A percentile compares a stretch with the other conserved stretches of the same genome.
Evolutionary conservation across 2,888 invertebrate species (phyloP).

Genomic region (Oxytorus armatus): DNA sequence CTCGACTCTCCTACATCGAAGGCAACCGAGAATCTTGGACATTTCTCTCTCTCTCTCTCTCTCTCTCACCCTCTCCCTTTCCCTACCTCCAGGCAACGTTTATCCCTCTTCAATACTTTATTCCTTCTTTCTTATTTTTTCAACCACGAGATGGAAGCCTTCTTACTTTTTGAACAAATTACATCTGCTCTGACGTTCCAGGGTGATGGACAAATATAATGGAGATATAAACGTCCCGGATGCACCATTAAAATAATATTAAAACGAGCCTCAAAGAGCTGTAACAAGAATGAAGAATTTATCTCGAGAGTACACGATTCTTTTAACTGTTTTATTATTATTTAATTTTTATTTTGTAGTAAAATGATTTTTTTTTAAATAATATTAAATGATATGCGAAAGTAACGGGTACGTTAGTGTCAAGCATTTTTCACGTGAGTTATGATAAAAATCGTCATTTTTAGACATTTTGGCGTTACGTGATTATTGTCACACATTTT

Average conservation of each 20-base stretch:
- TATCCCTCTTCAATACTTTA: conserved; percentile 44
- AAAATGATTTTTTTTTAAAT: too few species aligned
- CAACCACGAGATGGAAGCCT: conserved; percentile 27
- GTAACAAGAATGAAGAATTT: background rate
- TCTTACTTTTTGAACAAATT: conserved; percentile 41
- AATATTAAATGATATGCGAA: too few species aligned
- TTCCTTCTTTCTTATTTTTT: conserved; percentile 11
- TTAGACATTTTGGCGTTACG: too few species aligned
- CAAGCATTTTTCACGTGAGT: too few species aligned
- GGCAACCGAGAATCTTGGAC: conserved; percentile 18
- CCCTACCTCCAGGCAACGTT: background rate
- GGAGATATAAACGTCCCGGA: conserved; percentile 2
- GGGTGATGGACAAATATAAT: conserved; percentile 35
- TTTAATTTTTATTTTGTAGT: too few species aligned
- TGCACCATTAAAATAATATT: conserved; percentile 5
- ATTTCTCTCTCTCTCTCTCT: conserved; percentile 7
- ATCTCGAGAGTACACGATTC: background rate
- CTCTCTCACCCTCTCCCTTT: background rate
- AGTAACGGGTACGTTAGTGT: too few species aligned
- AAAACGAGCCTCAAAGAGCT: background rate
- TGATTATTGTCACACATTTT: too few species aligned
- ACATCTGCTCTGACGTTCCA: conserved; percentile 17
- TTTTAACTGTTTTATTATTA: background rate
- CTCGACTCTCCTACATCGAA: conserved; percentile 35
- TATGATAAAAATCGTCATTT: too few species aligned